Percentiles rank a stretch among this genome's conserved stretches.
Evolutionary conservation across 2,113 vertebrate genomes (phyloP).

Genomic region (Upupa epops): DNA sequence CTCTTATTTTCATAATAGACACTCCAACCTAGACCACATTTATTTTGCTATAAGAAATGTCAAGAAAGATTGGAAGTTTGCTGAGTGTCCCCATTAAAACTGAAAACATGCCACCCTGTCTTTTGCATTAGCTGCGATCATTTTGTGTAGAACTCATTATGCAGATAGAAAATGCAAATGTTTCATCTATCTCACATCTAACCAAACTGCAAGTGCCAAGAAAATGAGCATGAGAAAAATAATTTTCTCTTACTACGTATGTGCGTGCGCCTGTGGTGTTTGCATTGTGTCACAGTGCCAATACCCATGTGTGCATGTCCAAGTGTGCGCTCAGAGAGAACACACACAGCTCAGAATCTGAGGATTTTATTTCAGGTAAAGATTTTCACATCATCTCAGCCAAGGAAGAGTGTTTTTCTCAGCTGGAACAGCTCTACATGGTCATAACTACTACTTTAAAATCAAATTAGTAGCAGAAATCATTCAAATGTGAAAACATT

Average conservation of each 20-base stretch:
- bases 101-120: conserved; percentile 96
- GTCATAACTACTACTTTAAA: conserved; percentile 17
- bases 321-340: background rate
- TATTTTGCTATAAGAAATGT: conserved; percentile 97
- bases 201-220: conserved; percentile 76
- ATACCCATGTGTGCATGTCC: background rate
- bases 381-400: background rate
- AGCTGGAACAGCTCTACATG: background rate
- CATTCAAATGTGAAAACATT: conserved; percentile 13
- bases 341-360: background rate
- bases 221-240: conserved; percentile 71
- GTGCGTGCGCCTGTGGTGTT: background rate
- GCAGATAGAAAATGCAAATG: conserved; percentile 91
- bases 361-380: conserved; percentile 42
- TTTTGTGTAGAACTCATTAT: conserved; percentile 90
- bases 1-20: conserved; percentile 99
- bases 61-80: conserved; percentile 97
- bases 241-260: conserved; percentile 51
- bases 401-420: conserved; percentile 26
- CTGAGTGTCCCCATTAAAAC: conserved; percentile 92
- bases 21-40: conserved; percentile 91
- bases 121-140: conserved; percentile 82
- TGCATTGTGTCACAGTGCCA: background rate
- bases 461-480: conserved; percentile 20
- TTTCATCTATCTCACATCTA: conserved; percentile 74